These are phyloP conservation scores for Asbolus verrucosus DNA, from an alignment of 1,140 invertebrate genomes.

Conservation along the genomic window DNA sequence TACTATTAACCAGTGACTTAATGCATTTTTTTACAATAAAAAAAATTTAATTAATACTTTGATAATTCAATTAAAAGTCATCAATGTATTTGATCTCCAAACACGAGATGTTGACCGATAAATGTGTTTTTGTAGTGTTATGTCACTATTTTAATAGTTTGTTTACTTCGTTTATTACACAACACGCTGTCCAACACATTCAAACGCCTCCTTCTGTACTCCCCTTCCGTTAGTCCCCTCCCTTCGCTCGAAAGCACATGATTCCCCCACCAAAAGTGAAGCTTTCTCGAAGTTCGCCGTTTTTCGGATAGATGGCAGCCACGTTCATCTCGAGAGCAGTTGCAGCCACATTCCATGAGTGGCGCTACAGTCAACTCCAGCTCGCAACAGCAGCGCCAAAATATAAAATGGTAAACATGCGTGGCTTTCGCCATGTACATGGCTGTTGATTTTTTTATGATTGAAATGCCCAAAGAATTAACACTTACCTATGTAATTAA, in stretches of 20 bases:
- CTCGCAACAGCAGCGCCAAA: background rate
- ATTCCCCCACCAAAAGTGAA: conserved; percentile 33
- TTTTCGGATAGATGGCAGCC: conserved; percentile 39
- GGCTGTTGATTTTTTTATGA: too few species aligned
- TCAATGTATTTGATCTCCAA: too few species aligned
- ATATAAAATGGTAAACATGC: too few species aligned
- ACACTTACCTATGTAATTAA: too few species aligned
- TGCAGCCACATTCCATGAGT: background rate
- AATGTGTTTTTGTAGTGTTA: too few species aligned
- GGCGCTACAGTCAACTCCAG: background rate
- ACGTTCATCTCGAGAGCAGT: background rate
- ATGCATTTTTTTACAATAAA: too few species aligned
- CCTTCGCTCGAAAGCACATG: conserved; percentile 15
- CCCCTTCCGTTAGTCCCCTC: conserved; percentile 49
- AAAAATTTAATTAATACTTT: too few species aligned
- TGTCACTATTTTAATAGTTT: conserved; percentile 34
- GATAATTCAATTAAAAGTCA: too few species aligned
- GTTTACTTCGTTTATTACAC: conserved; percentile 37
- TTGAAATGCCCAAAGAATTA: too few species aligned
- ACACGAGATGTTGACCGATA: too few species aligned
- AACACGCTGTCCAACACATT: conserved; percentile 19
- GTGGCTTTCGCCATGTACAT: too few species aligned
- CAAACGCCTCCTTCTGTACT: conserved; percentile 42
- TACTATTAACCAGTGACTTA: too few species aligned
- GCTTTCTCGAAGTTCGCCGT: background rate